Percentiles rank a stretch among this genome's conserved stretches.
Evolutionary conservation across 2,888 invertebrate genomes (phyloP).

Genomic region (Willowsia nigromaculata): DNA sequence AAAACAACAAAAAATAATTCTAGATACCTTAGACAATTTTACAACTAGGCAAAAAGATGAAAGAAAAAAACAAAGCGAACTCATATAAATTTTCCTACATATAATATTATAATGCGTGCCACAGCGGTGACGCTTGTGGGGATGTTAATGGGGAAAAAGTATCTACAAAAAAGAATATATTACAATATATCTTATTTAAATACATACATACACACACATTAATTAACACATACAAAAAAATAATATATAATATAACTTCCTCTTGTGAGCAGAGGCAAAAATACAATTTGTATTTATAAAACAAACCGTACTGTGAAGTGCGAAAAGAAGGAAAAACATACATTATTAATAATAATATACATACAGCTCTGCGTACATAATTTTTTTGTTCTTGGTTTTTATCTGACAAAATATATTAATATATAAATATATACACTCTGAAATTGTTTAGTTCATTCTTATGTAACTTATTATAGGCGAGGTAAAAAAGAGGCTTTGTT

Average conservation of each 20-base stretch:
- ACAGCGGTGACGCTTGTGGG: neutral
- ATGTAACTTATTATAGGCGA: slow-evolving; percentile 18
- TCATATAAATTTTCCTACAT: slow-evolving; percentile 23
- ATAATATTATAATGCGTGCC: slow-evolving; percentile 27
- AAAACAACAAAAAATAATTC: neutral
- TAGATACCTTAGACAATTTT: slow-evolving; percentile 28
- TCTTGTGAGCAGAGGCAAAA: slow-evolving; percentile 36
- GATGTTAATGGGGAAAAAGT: neutral
- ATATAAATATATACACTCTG: neutral
- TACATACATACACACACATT: slow-evolving; percentile 30
- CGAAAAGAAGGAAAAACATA: neutral
- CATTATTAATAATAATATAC: neutral
- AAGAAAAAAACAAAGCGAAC: slow-evolving; percentile 31
- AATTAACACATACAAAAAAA: slow-evolving; percentile 47
- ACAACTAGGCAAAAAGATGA: slow-evolving; percentile 46
- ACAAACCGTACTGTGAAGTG: neutral
- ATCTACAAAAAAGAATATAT: neutral
- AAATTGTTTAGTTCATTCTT: neutral
- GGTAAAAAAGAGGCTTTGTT: slow-evolving; percentile 56
- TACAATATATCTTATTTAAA: neutral
- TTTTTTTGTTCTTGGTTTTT: neutral
- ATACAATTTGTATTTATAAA: slow-evolving; percentile 32
- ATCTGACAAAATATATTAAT: neutral
- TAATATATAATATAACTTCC: slow-evolving; percentile 32
- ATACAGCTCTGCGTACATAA: neutral